Evolutionary conservation across 2,888 invertebrate species (phyloP), one percentile per base, ranked within the genome.

Genomic region (Sisyra terminalis): DNA sequence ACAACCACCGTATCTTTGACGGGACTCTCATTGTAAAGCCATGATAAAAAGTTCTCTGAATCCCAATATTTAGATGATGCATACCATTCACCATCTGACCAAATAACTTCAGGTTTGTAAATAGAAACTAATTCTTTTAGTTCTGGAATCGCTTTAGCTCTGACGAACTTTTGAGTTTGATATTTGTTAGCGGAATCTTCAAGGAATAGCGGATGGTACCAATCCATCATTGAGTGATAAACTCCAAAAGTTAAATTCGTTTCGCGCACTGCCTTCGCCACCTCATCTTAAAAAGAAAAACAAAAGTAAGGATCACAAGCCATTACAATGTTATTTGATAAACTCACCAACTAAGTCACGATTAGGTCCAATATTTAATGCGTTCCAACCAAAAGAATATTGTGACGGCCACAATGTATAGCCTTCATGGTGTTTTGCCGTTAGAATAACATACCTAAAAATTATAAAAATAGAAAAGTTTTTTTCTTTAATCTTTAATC

Each of bases 31-130:
- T 86, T 89, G 53, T 86, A 90, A 10, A 89, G 61, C 88, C 88
- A 89, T 1, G 87, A 76, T 1, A 90, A 63, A 50, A 90, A 79
- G 42, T 82, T 78, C 41, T 75, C 76, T 0, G 85, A 74, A 47
- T 72, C 72, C 86, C 87, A 90, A 52, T 89, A 89, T 1, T 64
- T 62, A 46, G 78, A 78, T 1, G 72, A 59, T 0, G 84, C 80
- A 55, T 87, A 88, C 90, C 92, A 92, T 51, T 90, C 90, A 0
- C 90, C 90, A 58, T 92, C 90, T 0, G 85, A 76, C 90, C 90
- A 92, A 14, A 90, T 60, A 0, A 90, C 67, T 29, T 86, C 83
- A 0, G 79, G 78, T 40, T 67, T 55, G 50, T 78, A 80, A 46
- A 64, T 59, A 43, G 69, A 54, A 24, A 84, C 66, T 40, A 85